These are phyloP conservation scores for Tortricodes alternella DNA, from an alignment of 2,888 invertebrate genomes.

Conservation along the genomic window DNA sequence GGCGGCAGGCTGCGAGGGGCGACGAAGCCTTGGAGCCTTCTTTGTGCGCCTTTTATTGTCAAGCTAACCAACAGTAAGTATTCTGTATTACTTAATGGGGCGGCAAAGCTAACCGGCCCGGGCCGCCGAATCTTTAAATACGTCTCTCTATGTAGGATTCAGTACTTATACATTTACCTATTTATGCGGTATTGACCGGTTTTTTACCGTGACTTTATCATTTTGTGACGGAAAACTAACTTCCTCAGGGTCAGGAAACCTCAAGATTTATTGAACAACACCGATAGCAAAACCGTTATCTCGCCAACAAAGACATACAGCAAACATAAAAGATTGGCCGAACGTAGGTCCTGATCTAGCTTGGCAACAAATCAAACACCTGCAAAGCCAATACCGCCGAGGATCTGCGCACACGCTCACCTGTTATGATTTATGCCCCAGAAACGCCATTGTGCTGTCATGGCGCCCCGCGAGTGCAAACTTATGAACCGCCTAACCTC, in stretches of 20 bases:
- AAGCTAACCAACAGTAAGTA: too few species aligned
- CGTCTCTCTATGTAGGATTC: too few species aligned
- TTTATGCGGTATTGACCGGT: too few species aligned
- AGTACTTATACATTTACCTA: too few species aligned
- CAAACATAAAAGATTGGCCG: conserved; percentile 24
- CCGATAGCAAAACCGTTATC: conserved; percentile 26
- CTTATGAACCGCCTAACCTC: conserved; percentile 66
- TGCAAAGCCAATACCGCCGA: conserved; percentile 47
- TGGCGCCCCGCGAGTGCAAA: conserved; percentile 53
- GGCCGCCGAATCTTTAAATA: too few species aligned
- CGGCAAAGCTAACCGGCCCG: too few species aligned
- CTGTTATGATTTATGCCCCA: conserved; percentile 72
- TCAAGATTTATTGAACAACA: conserved; percentile 16
- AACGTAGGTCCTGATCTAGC: conserved; percentile 23
- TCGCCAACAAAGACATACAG: conserved; percentile 23
- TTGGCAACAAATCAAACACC: conserved; percentile 52
- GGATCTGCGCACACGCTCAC: conserved; percentile 62
- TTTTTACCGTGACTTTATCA: neutral
- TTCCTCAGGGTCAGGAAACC: conserved; percentile 13
- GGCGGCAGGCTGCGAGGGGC: too few species aligned
- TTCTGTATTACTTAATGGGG: too few species aligned
- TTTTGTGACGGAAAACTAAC: neutral
- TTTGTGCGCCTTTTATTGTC: too few species aligned
- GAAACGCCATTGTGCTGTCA: conserved; percentile 72
- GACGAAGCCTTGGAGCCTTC: too few species aligned